Base-by-base conservation (phyloP, 2,888 invertebrate species). In the Parnassius mnemosyne region DNA sequence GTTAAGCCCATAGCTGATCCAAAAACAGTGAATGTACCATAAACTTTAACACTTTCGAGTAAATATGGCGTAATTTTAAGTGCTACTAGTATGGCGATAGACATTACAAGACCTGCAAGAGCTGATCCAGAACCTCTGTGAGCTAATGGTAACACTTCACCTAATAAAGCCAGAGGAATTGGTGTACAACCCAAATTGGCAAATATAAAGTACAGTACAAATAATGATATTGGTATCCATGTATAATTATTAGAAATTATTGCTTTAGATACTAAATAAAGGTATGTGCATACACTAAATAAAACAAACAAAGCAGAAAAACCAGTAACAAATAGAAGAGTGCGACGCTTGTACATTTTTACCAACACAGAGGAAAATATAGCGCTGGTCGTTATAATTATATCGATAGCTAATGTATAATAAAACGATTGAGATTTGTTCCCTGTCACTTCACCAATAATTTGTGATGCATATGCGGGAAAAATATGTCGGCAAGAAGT, bases 121-220 rank as follows among this genome's bases (percentile, higher is more conserved):
- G 76, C 66, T 10, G 79, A 72, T 0, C 85, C 86, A 1, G 75
- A 74, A 9, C 79, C 80, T 69, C 81, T 79, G 59, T 86, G 83
- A 1, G 72, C 77, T 50, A 87, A 72, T 0, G 87, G 87, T 49
- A 81, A 82, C 7, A 87, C 63, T 68, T 88, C 88, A 0, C 88
- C 88, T 41, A 84, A 63, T 12, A 87, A 71, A 2, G 80, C 79
- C 13, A 84, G 63, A 1, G 87, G 81, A 59, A 87, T 83, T 0
- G 84, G 78, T 9, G 83, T 79, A 58, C 84, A 83, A 1, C 87
- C 88, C 20, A 87, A 75, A 66, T 86, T 88, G 0, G 74, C 74
- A 16, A 85, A 63, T 16, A 84, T 70, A 53, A 84, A 84, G 64
- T 80, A 87, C 0, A 76, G 34, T 1, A 75, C 71, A 25, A 85